Conservation (phyloP, 2,113 vertebrate species). For the Choloepus hoffmanni region DNA sequence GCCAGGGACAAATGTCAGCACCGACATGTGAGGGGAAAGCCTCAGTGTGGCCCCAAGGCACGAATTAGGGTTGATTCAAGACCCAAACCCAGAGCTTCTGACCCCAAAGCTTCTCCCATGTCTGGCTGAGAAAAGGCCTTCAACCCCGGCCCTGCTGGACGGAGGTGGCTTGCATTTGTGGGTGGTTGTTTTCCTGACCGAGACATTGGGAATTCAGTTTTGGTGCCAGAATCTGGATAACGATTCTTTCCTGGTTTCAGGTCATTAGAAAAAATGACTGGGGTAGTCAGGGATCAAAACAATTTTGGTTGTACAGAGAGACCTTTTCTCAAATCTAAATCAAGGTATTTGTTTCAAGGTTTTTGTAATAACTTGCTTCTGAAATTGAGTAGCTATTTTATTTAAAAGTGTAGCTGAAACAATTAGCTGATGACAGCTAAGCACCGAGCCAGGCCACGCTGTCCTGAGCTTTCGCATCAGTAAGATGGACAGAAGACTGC, state of each 20-base stretch:
- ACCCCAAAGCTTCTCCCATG: rapidly evolving
- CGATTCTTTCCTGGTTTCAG: background rate
- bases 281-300: background rate
- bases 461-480: rapidly evolving
- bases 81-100: background rate
- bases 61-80: background rate
- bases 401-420: background rate
- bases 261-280: background rate
- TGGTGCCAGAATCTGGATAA: background rate
- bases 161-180: background rate
- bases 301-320: background rate
- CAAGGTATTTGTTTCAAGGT: background rate
- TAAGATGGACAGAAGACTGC: rapidly evolving
- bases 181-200: background rate
- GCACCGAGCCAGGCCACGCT: background rate
- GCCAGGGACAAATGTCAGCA: rapidly evolving
- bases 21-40: too few species aligned
- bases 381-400: background rate
- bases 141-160: background rate
- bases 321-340: background rate
- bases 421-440: background rate
- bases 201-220: background rate
- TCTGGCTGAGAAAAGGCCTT: background rate
- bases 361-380: background rate
- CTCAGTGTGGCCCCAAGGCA: background rate